phyloP scores from a whole-genome alignment of 2,113 vertebrate species.

The Amia ocellicauda region DNA sequence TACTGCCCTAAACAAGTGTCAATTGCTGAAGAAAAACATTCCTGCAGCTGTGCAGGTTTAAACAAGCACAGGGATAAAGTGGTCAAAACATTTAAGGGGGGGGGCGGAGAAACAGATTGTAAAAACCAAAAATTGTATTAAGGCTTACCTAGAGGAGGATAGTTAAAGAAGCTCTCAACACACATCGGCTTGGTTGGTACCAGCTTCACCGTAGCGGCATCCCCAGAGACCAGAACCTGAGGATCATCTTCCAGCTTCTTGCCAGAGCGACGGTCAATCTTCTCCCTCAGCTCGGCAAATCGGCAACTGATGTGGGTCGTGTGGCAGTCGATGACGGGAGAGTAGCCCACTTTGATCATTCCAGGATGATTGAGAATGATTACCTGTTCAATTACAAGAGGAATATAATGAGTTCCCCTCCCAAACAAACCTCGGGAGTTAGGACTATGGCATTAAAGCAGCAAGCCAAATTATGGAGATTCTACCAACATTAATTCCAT shows the following conservation, averaged over 20 bases:
- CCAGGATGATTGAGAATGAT: constrained; percentile 78
- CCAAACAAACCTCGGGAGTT: too few species aligned
- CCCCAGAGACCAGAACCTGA: constrained; percentile 61
- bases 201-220: constrained; percentile 65
- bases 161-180: constrained; percentile 76
- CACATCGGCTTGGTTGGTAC: constrained; percentile 73
- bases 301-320: constrained; percentile 69
- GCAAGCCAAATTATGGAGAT: too few species aligned
- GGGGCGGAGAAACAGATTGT: too few species aligned
- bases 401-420: background rate
- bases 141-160: constrained; percentile 65
- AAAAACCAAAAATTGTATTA: too few species aligned
- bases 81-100: too few species aligned
- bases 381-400: constrained; percentile 40
- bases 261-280: constrained; percentile 64
- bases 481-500: too few species aligned
- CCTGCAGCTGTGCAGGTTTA: too few species aligned
- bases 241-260: constrained; percentile 64
- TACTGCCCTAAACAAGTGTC: too few species aligned
- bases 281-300: constrained; percentile 70
- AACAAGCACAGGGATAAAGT: too few species aligned
- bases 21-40: too few species aligned
- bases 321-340: constrained; percentile 75
- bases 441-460: too few species aligned
- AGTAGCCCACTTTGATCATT: constrained; percentile 65